A percentile compares a stretch with the other conserved stretches of the same genome.
phyloP scores from a whole-genome alignment of 2,888 invertebrate genomes.

The Octodonta nipae region DNA sequence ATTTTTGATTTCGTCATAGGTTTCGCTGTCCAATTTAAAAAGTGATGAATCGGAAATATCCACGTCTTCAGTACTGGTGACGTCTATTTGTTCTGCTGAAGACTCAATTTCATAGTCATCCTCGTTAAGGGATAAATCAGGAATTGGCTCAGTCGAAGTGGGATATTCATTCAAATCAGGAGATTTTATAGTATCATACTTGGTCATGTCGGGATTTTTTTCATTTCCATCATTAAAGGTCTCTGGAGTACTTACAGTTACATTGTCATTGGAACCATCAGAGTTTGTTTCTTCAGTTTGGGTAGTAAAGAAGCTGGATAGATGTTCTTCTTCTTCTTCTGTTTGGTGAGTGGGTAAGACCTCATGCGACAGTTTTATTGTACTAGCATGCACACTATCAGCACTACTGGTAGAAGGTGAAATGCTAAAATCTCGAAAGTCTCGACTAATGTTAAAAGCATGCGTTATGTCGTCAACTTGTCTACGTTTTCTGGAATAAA shows the following conservation, averaged over 20 bases:
- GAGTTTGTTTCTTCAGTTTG: too few species aligned
- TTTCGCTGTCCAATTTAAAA: constrained; percentile 12
- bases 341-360: neutral
- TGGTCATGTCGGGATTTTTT: too few species aligned
- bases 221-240: too few species aligned
- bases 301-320: too few species aligned
- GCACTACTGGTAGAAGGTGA: constrained; percentile 22
- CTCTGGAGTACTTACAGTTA: too few species aligned
- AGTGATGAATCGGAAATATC: constrained; percentile 14
- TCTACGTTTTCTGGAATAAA: constrained; percentile 56
- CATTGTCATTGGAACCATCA: too few species aligned
- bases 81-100: neutral
- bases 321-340: too few species aligned
- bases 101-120: too few species aligned
- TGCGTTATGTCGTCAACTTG: constrained; percentile 36
- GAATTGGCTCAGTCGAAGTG: neutral
- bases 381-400: constrained; percentile 26
- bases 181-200: too few species aligned
- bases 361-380: constrained; percentile 29
- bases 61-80: constrained; percentile 7
- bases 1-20: constrained; percentile 12
- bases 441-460: constrained; percentile 29
- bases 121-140: too few species aligned
- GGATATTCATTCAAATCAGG: too few species aligned
- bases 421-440: constrained; percentile 17